Evolutionary conservation across 2,888 invertebrate genomes (phyloP).

Genomic region (Synergus gifuensis): DNA sequence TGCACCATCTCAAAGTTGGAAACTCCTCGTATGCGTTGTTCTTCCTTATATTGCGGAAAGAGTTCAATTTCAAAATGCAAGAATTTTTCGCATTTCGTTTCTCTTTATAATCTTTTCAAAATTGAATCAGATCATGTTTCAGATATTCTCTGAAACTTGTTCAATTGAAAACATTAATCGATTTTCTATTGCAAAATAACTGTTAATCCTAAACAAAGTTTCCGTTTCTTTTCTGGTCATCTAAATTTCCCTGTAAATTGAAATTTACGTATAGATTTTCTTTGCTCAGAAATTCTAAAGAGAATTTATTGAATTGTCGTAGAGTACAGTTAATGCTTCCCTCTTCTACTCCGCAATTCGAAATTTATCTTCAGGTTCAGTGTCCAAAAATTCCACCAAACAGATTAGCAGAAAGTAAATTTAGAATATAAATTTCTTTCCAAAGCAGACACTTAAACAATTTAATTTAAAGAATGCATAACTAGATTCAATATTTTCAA

Average conservation of each 20-base stretch:
- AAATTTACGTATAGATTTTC: not conserved
- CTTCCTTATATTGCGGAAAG: slow-evolving; percentile 10
- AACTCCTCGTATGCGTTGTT: slow-evolving; percentile 23
- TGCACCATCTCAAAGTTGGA: slow-evolving; percentile 24
- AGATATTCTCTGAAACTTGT: not conserved
- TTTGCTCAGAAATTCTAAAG: not conserved
- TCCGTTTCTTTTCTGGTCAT: not conserved
- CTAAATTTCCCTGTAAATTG: not conserved
- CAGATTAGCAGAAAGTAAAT: not conserved
- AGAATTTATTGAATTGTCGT: not conserved
- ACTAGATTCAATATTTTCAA: not conserved
- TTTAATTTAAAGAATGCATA: not conserved
- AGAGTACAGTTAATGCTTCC: not conserved
- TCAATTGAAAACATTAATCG: not conserved
- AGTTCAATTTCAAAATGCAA: slow-evolving; percentile 26
- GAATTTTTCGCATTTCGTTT: not conserved
- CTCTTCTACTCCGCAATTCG: not conserved
- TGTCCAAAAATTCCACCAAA: not conserved
- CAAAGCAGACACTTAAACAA: not conserved
- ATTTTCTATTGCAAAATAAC: not conserved
- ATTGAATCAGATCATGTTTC: not conserved
- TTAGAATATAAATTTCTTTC: not conserved
- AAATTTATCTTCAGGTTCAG: not conserved
- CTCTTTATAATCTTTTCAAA: not conserved
- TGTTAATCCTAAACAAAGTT: not conserved